Percentiles rank a stretch among this genome's conserved stretches.
Evolutionary conservation across 2,888 invertebrate genomes (phyloP).

Genomic region (Alcis repandata): DNA sequence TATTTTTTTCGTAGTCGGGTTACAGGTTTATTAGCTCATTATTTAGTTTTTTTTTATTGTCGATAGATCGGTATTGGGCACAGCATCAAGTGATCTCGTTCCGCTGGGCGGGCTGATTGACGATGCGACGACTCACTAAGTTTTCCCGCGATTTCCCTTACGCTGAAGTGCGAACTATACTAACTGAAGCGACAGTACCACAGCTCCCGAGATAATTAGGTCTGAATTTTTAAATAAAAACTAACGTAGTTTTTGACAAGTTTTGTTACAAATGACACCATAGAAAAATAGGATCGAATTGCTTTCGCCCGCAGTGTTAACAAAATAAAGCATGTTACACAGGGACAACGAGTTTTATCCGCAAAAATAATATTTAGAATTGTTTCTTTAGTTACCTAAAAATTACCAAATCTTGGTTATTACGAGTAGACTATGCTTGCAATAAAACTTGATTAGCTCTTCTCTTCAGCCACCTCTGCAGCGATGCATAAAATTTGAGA

Average conservation of each 20-base stretch:
- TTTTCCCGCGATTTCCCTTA: conserved; percentile 82
- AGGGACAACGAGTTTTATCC: too few species aligned
- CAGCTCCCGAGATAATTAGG: neutral
- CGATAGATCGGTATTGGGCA: neutral
- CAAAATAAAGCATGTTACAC: neutral
- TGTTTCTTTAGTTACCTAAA: too few species aligned
- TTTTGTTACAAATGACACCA: too few species aligned
- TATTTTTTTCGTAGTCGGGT: too few species aligned
- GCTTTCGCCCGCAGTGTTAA: neutral
- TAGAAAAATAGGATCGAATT: neutral
- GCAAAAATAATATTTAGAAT: too few species aligned
- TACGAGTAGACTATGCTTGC: neutral
- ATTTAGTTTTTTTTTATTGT: neutral
- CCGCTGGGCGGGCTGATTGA: conserved; percentile 66
- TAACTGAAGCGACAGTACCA: conserved; percentile 9
- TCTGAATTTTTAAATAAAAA: neutral
- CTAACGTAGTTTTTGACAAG: too few species aligned
- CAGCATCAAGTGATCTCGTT: conserved; percentile 60
- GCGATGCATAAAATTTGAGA: neutral
- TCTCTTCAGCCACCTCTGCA: neutral
- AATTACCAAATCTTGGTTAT: neutral
- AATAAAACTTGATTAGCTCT: neutral
- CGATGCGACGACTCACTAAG: conserved; percentile 57
- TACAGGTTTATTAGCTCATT: neutral
- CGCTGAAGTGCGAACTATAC: conserved; percentile 31